phyloP scores from a whole-genome alignment of 2,888 invertebrate species.

The Galerucella nymphaeae region DNA sequence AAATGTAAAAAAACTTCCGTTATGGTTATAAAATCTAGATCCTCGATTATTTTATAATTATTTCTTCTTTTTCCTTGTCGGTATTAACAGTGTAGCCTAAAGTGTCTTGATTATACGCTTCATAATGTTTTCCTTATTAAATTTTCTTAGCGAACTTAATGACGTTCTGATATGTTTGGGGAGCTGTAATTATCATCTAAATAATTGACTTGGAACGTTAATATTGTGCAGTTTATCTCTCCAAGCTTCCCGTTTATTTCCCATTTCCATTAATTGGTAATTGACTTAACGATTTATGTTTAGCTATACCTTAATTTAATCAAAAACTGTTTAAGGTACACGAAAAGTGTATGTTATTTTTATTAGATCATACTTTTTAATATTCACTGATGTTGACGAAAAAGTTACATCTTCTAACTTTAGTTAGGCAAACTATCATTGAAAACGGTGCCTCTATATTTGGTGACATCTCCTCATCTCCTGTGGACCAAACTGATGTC shows the following conservation, averaged over 20 bases:
- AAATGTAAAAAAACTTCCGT: too few relatives aligned
- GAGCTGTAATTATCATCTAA: constrained; percentile 58
- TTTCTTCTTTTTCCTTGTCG: too few relatives aligned
- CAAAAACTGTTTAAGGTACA: neutral
- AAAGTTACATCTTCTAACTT: too few relatives aligned
- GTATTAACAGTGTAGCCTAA: constrained; percentile 44
- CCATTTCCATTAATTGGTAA: constrained; percentile 49
- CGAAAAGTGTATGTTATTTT: too few relatives aligned
- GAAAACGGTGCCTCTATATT: too few relatives aligned
- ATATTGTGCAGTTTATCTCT: constrained; percentile 57
- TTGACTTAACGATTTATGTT: constrained; percentile 42
- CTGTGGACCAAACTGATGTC: too few relatives aligned
- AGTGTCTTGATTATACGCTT: constrained; percentile 53
- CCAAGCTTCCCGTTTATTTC: constrained; percentile 53
- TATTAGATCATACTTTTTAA: too few relatives aligned
- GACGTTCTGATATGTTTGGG: constrained; percentile 58
- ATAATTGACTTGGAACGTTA: constrained; percentile 58
- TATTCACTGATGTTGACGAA: too few relatives aligned
- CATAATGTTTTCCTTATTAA: constrained; percentile 60
- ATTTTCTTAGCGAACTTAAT: constrained; percentile 58
- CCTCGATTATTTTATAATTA: too few relatives aligned
- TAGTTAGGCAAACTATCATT: too few relatives aligned
- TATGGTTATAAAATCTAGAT: too few relatives aligned
- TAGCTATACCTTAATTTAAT: constrained; percentile 16
- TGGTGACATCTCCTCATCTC: too few relatives aligned